Evolutionary conservation across 2,113 vertebrate species (phyloP), one percentile per base, ranked within the genome.

Genomic region (Antechinus flavipes): DNA sequence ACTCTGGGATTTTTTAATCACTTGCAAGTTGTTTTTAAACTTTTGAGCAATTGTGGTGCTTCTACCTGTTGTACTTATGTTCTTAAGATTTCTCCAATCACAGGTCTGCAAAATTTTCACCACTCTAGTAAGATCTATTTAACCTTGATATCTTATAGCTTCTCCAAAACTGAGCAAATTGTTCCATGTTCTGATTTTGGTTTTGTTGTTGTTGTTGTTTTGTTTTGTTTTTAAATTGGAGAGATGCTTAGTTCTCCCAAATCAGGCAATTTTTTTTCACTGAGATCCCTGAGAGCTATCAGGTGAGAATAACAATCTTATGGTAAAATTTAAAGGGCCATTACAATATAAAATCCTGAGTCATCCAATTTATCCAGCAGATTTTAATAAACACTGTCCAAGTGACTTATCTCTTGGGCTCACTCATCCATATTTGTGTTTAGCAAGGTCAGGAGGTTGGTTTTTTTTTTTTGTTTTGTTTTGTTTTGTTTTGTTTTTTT

Each of bases 321-420:
- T 55, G 54, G 93, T 55, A 94, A 95, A 96, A 96, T 26, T 90
- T 25, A 90, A 91, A 94, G 76, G 92, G 93, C 92, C 90, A 93
- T 89, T 94, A 91, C 95, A 95, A 95, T 96, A 95, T 84, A 97
- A 96, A 97, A 93, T 25, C 95, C 97, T 98, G 97, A 98, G 97
- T 98, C 98, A 98, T 97, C 92, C 94, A 93, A 91, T 96, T 93
- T 92, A 94, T 95, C 96, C 96, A 91, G 97, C 94, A 96, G 89
- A 96, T 97, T 89, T 92, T 91, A 90, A 92, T 97, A 94, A 98
- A 97, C 97, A 96, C 11, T 90, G 54, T 93, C 8, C 89, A 89
- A 96, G 92, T 93, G 95, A 95, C 93, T 93, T 93, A 25, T 0
- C 52, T 68, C 89, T 96, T 52, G 56, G 42, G 90, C 49, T 96